Evolutionary conservation across 2,113 vertebrate genomes (phyloP).

Genomic region (Clarias batrachus): DNA sequence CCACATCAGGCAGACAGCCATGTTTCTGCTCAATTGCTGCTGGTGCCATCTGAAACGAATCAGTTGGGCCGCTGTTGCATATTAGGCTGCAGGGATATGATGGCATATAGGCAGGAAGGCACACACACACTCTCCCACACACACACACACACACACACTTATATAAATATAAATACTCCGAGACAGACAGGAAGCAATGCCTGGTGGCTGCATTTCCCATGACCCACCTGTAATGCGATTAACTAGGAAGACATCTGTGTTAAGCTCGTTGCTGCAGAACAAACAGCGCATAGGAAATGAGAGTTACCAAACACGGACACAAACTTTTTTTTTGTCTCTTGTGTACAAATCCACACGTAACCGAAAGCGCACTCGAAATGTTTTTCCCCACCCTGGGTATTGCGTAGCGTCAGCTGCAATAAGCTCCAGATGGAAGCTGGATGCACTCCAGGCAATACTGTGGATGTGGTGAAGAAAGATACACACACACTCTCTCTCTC

Average conservation of each 20-base stretch:
- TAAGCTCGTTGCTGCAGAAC: neutral
- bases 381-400: conserved; percentile 64
- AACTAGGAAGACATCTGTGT: conserved; percentile 27
- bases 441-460: conserved; percentile 66
- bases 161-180: neutral
- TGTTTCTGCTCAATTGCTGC: conserved; percentile 53
- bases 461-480: conserved; percentile 68
- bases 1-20: conserved; percentile 52
- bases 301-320: neutral
- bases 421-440: conserved; percentile 78
- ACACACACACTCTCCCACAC: conserved; percentile 4
- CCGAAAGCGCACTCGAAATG: conserved; percentile 42
- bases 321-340: conserved; percentile 14
- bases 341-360: conserved; percentile 34
- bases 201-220: conserved; percentile 44
- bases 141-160: conserved; percentile 45
- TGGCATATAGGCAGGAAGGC: conserved; percentile 42
- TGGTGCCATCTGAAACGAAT: conserved; percentile 60
- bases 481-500: conserved; percentile 22
- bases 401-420: conserved; percentile 78
- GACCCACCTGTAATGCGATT: conserved; percentile 44
- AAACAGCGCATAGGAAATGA: neutral
- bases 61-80: conserved; percentile 48
- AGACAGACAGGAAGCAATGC: conserved; percentile 33
- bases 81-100: conserved; percentile 46